Evolutionary conservation across 2,113 vertebrate species (phyloP), one percentile per base, ranked within the genome.

Genomic region (Perca schrenkii): DNA sequence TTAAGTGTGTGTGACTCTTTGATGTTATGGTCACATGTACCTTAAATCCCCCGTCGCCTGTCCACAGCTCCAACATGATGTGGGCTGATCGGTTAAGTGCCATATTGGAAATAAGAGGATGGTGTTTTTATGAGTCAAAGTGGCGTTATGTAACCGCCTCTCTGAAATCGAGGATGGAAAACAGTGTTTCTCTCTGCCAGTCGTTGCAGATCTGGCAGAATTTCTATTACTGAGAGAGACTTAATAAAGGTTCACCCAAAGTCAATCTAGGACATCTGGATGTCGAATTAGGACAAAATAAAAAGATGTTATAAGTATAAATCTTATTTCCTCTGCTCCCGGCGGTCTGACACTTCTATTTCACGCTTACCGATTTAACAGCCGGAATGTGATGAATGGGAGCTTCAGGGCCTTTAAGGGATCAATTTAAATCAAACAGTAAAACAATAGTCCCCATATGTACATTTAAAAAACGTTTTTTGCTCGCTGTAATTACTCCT

Each of bases 61-160:
- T 73, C 25, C 25, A 46, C 65, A 28, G 54, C 54, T 54, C 47
- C 71, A 49, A 79, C 49, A 4, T 34, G 67, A n/a, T 31, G 87
- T 91, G 87, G 87, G 87, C 89, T 70, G 88, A 88, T 87, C 73
- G 80, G 85, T 67, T 74, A 34, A 84, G 87, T 54, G 82, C 64
- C 60, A 60, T 79, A 82, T 77, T 88, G 73, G 69, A 86, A 80
- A 80, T 74, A 84, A 85, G 86, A 63, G 82, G 82, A 85, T 81
- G 83, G 31, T 86, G 81, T 86, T 88, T 79, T 85, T 78, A 87
- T 88, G 84, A 91, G 85, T 87, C 87, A 89, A 82, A 88, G 85
- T 78, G 84, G 15, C 68, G 62, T 92, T 92, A 89, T 83, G 46
- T 82, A 91, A 93, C 72, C 7, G 4, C 57, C 67, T 47, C 77